Evolutionary conservation across 2,888 invertebrate species (phyloP).

Genomic region (Platyscelio sp.): DNA sequence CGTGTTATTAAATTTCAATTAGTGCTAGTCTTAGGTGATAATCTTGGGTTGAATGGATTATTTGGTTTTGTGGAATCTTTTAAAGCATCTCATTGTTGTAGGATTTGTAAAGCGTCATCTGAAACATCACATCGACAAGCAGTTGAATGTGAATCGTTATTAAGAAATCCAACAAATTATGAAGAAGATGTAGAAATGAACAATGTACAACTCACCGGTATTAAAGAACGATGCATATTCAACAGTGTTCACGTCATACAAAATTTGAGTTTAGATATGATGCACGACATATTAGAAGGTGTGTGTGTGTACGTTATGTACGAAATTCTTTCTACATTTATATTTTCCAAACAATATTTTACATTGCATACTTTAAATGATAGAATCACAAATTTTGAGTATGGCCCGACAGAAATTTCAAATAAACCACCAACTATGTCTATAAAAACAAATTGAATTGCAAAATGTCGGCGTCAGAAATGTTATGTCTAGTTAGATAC

Average conservation of each 20-base stretch:
- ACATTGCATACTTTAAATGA: conserved; percentile 36
- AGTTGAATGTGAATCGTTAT: conserved; percentile 20
- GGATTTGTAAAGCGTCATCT: conserved; percentile 27
- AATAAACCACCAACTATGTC: conserved; percentile 33
- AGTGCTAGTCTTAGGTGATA: conserved; percentile 36
- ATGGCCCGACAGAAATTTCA: conserved; percentile 13
- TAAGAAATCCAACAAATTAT: conserved; percentile 36
- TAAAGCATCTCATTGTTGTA: conserved; percentile 26
- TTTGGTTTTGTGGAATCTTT: conserved; percentile 37
- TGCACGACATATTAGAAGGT: conserved; percentile 57
- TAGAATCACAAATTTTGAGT: conserved; percentile 36
- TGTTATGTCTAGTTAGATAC: conserved; percentile 52
- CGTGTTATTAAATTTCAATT: conserved; percentile 28
- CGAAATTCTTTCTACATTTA: conserved; percentile 23
- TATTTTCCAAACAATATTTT: conserved; percentile 38
- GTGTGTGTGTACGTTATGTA: conserved; percentile 33
- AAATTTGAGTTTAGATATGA: conserved; percentile 42
- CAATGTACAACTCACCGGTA: conserved; percentile 11
- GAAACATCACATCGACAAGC: background rate
- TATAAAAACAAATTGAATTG: conserved; percentile 26
- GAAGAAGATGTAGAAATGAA: conserved; percentile 8
- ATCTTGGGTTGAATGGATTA: conserved; percentile 39
- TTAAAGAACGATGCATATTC: conserved; percentile 42
- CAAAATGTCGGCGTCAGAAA: conserved; percentile 67
- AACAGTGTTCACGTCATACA: conserved; percentile 37